Conservation (phyloP, 2,888 invertebrate species). For the Bombylius discolor region DNA sequence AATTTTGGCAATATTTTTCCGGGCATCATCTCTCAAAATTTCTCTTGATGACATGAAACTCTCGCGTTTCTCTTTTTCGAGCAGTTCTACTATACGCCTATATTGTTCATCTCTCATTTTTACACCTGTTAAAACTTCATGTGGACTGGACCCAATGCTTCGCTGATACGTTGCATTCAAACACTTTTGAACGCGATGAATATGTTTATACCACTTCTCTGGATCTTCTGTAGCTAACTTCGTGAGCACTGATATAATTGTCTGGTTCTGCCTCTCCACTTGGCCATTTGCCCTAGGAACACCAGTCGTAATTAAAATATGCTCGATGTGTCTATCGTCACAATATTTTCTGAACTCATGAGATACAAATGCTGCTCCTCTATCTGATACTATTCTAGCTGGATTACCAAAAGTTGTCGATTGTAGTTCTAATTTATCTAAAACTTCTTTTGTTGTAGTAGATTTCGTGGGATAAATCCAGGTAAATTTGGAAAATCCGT, state of each 20-base stretch:
- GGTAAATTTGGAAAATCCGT: conserved; percentile 23
- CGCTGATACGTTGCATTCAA: neutral
- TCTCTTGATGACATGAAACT: too few relatives aligned
- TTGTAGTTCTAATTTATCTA: conserved; percentile 19
- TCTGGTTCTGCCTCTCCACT: neutral
- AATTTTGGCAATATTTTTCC: too few relatives aligned
- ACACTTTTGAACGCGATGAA: neutral
- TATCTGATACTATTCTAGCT: conserved; percentile 21
- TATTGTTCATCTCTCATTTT: neutral
- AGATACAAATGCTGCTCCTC: conserved; percentile 18
- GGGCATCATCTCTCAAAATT: too few relatives aligned
- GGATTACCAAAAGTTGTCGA: conserved; percentile 25
- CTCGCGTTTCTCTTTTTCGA: too few relatives aligned
- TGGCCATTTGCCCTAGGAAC: neutral
- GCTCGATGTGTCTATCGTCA: conserved; percentile 20
- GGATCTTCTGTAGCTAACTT: neutral
- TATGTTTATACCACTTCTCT: neutral
- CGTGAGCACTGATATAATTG: neutral
- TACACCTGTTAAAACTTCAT: neutral
- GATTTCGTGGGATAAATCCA: conserved; percentile 23
- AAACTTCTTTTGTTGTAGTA: conserved; percentile 17
- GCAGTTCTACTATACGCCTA: neutral
- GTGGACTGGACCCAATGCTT: neutral
- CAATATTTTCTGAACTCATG: conserved; percentile 22
- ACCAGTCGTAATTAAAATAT: conserved; percentile 7